A percentile compares a stretch with the other conserved stretches of the same genome.
Evolutionary conservation across 1,140 invertebrate species (phyloP).

Genomic region (Plodia interpunctella): DNA sequence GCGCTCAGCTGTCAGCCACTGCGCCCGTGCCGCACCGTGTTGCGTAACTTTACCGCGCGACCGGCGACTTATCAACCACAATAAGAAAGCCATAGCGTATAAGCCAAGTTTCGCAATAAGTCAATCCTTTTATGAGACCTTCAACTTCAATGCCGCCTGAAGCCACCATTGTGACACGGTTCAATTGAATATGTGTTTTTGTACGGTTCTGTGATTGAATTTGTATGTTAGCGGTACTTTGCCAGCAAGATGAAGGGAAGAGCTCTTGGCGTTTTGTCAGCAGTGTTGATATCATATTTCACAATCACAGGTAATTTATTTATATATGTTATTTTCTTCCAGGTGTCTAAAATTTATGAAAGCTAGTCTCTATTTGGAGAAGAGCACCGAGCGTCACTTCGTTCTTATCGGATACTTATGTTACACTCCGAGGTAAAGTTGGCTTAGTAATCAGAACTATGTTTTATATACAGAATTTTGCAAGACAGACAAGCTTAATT

Average conservation of each 20-base stretch:
- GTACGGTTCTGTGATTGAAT: constrained; percentile 48
- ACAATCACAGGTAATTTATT: constrained; percentile 51
- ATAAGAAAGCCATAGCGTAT: constrained; percentile 26
- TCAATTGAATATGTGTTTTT: constrained; percentile 34
- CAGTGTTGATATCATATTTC: constrained; percentile 38
- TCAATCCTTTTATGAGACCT: constrained; percentile 44
- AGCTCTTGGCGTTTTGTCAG: constrained; percentile 31
- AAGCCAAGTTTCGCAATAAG: constrained; percentile 36
- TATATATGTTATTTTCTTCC: no score
- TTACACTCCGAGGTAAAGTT: no score
- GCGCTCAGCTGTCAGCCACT: constrained; percentile 53
- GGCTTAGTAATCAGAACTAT: no score
- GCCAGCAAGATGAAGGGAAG: constrained; percentile 44
- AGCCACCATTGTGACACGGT: constrained; percentile 37
- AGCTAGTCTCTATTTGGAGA: no score
- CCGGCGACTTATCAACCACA: constrained; percentile 32
- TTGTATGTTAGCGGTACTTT: constrained; percentile 28
- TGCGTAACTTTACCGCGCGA: constrained; percentile 33
- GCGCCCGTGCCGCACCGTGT: constrained; percentile 46
- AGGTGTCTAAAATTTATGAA: no score
- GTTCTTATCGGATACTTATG: no score
- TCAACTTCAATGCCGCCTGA: constrained; percentile 44
- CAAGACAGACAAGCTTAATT: no score
- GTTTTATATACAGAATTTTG: no score
- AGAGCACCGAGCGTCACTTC: no score